Percentiles rank a stretch among this genome's conserved stretches.
These are phyloP conservation scores for Alviniconcha marisindica DNA, from an alignment of 1,140 invertebrate species.

Conservation along the genomic window DNA sequence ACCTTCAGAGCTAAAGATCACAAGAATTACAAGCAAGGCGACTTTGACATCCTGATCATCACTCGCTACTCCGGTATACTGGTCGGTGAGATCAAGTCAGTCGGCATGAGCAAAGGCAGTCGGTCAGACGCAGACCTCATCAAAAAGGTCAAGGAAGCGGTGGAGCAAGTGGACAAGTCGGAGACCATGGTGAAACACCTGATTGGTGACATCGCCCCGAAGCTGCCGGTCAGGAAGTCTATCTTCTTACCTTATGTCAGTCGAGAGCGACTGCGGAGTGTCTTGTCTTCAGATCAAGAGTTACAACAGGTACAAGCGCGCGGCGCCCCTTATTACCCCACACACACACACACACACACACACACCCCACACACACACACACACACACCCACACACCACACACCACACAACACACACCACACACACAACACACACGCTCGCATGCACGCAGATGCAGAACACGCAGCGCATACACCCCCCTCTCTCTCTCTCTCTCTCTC, in stretches of 20 bases:
- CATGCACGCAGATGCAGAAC: too few relatives aligned
- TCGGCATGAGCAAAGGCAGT: neutral
- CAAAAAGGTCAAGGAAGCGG: neutral
- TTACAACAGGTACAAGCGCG: neutral
- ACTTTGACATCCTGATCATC: constrained; percentile 13
- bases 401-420: too few relatives aligned
- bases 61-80: neutral
- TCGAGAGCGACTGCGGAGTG: neutral
- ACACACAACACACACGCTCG: too few relatives aligned
- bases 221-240: neutral
- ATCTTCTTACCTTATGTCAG: constrained; percentile 8
- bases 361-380: too few relatives aligned
- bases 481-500: too few relatives aligned
- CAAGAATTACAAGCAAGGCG: neutral
- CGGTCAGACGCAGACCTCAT: neutral
- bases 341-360: too few relatives aligned
- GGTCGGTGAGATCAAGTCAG: constrained; percentile 2
- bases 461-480: too few relatives aligned
- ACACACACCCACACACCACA: too few relatives aligned
- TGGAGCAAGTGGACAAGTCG: constrained; percentile 18
- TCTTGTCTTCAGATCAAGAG: neutral
- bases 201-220: neutral
- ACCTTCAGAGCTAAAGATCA: neutral
- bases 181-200: neutral
- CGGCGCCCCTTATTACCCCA: too few relatives aligned